Evolutionary conservation across 1,140 invertebrate genomes (phyloP), one percentile per base, ranked within the genome.

Genomic region (Drosophila santomea): DNA sequence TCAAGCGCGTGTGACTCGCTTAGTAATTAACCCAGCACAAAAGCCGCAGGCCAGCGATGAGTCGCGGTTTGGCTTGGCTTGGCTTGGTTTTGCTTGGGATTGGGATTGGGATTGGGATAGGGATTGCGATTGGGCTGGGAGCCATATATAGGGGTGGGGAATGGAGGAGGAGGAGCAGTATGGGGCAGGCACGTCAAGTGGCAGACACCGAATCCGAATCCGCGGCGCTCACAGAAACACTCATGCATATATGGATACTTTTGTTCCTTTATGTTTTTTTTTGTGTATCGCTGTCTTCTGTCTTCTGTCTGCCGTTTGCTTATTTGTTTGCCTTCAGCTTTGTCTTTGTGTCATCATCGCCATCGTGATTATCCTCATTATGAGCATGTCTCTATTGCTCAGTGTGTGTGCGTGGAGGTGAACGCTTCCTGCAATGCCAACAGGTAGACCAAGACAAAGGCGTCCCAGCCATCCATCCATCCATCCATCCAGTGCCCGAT

Each of bases 351-450:
- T 89, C 83, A 85, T 86, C 80, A 79, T 86, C 79, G 74, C 80
- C 81, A 85, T 85, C 83, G 80, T 80, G 67, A 71, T 71, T 71
- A 71, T 71, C 67, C 67, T 71, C 67, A 71, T 71, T 71, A 71
- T 71, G 66, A 71, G 44, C 51, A 68, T 71, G 66, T 69, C 36
- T 55, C 60, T 57, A 32, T 15, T 32, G 28, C n/a, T 32, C 11
- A 3, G 38, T 39, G 38, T 39, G 41, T 64, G 35, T 71, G 67
- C 63, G 58, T 76, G 62, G 79, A 89, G 84, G 84, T 89, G 84
- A 89, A 89, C 67, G 84, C 84, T 89, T 89, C 84, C 84, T 89
- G 84, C 84, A 89, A 84, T 89, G 84, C 80, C 84, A 89, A 88
- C 83, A 88, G 84, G 83, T 89, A 88, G 76, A 84, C 84, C 81